Evolutionary conservation across 2,888 invertebrate genomes (phyloP), one percentile per base, ranked within the genome.

Genomic region (Acanthosoma haemorrhoidale): DNA sequence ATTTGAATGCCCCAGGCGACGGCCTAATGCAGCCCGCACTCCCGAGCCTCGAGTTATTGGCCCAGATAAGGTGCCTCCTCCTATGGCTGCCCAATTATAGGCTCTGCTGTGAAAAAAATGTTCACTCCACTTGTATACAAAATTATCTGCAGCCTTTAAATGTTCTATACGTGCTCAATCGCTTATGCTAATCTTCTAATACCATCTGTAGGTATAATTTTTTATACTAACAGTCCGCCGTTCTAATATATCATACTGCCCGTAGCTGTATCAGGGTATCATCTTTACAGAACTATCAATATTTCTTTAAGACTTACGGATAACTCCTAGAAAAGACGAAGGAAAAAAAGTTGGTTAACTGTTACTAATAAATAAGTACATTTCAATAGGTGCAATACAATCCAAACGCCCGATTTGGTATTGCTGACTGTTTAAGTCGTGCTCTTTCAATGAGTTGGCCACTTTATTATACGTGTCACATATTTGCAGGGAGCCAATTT

Each of bases 151-250:
- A 25, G 25, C 51, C 51, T n/a, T n/a, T 25, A 51, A 51, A 51
- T 51, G 51, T 51, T 21, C 51, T 25, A n/a, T 51, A 51, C 51
- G 51, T 51, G 51, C 51, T 51, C 51, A 51, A 51, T 51, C 51
- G 25, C n/a, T 51, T 51, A 51, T 51, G 51, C 51, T 51, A 51
- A n/a, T n/a, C n/a, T n/a, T n/a, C n/a, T n/a, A n/a, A 51, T 51
- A 51, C 13, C 51, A 2, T 29, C 29, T 25, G n/a, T 51, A 51
- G 51, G 25, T 21, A 25, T 21, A 21, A 25, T 51, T 51, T 51
- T 51, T 51, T 51, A 51, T 25, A 25, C 51, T 25, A n/a, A 51
- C n/a, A 51, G 25, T 51, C n/a, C n/a, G 51, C 51, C 51, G 51
- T 13, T 51, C 25, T 25, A 25, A 51, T 51, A 51, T 29, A 51